phyloP scores from a whole-genome alignment of 2,797 vertebrate species.

The Pogonophryne albipinna region DNA sequence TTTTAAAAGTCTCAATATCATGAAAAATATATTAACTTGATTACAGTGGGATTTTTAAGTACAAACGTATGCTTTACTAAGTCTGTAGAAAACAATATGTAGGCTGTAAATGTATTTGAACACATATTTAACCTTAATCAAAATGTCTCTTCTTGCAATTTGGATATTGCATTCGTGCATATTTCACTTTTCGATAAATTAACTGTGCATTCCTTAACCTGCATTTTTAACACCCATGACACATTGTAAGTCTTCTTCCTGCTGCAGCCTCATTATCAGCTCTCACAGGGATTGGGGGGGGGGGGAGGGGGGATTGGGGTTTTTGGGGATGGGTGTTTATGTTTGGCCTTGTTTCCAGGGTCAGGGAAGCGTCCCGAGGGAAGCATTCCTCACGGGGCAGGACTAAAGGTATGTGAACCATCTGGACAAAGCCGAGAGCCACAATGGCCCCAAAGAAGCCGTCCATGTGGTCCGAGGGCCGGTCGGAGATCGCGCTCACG shows the following conservation, averaged over 20 bases:
- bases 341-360: conserved; percentile 88
- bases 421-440: conserved; percentile 86
- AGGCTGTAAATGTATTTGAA: not conserved
- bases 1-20: too few relatives aligned
- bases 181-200: too few relatives aligned
- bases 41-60: too few relatives aligned
- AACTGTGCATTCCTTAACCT: not conserved
- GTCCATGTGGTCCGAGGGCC: conserved; percentile 54
- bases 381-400: conserved; percentile 87
- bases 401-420: conserved; percentile 90
- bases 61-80: too few relatives aligned
- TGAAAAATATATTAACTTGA: too few relatives aligned
- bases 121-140: too few relatives aligned
- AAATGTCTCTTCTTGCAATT: too few relatives aligned
- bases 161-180: too few relatives aligned
- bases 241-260: conserved; percentile 39
- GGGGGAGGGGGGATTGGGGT: conserved; percentile 7
- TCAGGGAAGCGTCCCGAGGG: conserved; percentile 85
- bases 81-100: conserved; percentile 1
- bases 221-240: conserved; percentile 24
- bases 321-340: conserved; percentile 85
- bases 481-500: conserved; percentile 53
- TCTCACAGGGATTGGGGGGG: conserved; percentile 65
- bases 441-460: conserved; percentile 84
- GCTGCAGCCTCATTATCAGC: conserved; percentile 59